Evolutionary conservation across 1,140 invertebrate species (phyloP).

Genomic region (Drosophila serrata): DNA sequence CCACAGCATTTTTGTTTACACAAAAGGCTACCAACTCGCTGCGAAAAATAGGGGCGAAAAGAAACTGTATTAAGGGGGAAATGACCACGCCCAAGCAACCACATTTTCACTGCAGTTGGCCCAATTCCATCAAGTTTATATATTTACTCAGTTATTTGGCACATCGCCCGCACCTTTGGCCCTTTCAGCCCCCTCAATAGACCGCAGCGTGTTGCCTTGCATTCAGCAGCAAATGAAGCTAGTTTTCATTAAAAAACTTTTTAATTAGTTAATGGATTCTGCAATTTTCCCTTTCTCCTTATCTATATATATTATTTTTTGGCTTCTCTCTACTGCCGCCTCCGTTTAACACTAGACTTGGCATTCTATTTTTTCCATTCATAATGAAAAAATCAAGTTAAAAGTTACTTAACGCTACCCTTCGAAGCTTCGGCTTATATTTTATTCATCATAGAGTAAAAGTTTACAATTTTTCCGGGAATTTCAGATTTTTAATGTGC

Average conservation of each 20-base stretch:
- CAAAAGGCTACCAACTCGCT: conserved; percentile 7
- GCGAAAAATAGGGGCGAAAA: background rate
- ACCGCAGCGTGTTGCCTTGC: conserved; percentile 52
- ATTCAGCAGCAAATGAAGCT: conserved; percentile 52
- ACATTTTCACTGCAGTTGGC: conserved; percentile 52
- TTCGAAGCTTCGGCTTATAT: conserved; percentile 16
- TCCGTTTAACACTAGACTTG: conserved; percentile 35
- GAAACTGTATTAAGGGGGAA: conserved; percentile 1
- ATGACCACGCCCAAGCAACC: conserved; percentile 51
- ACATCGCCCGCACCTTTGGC: conserved; percentile 30
- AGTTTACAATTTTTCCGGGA: background rate
- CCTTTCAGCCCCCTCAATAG: conserved; percentile 32
- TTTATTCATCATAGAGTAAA: conserved; percentile 20
- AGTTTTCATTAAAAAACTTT: conserved; percentile 62
- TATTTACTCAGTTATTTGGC: conserved; percentile 55
- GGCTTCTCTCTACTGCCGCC: background rate
- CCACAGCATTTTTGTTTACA: conserved; percentile 15
- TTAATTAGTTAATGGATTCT: conserved; percentile 66
- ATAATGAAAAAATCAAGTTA: conserved; percentile 29
- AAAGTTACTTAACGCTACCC: conserved; percentile 31
- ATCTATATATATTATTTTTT: conserved; percentile 1
- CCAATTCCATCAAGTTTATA: conserved; percentile 45
- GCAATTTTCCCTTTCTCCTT: conserved; percentile 10
- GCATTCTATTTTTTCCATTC: conserved; percentile 8
- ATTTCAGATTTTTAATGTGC: background rate